A percentile compares a stretch with the other conserved stretches of the same genome.
Conservation (phyloP, 1,140 invertebrate species). For the Lutraria rhynchaena region DNA sequence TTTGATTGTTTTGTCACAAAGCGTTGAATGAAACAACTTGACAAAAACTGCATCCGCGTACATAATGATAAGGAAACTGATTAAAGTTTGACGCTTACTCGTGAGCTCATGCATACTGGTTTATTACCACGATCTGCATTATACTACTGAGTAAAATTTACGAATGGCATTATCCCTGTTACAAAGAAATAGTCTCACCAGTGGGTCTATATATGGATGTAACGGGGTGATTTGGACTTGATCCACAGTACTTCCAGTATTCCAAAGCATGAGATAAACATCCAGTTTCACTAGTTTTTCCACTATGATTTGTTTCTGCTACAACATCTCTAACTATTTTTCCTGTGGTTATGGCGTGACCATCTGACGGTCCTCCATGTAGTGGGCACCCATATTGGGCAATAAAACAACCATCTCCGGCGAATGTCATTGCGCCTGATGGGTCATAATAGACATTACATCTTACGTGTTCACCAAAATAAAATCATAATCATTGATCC, state of each 20-base stretch:
- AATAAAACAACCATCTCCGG: constrained; percentile 58
- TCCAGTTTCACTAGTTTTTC: constrained; percentile 6
- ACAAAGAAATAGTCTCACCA: too few relatives aligned
- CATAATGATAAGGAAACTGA: too few relatives aligned
- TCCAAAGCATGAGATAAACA: constrained; percentile 56
- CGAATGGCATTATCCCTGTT: too few relatives aligned
- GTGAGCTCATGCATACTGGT: too few relatives aligned
- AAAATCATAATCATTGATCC: too few relatives aligned
- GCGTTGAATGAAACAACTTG: too few relatives aligned
- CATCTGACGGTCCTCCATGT: constrained; percentile 25
- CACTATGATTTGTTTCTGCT: constrained; percentile 9
- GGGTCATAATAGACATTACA: too few relatives aligned
- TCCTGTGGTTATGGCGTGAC: constrained; percentile 14
- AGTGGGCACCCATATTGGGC: constrained; percentile 61
- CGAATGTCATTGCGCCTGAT: constrained; percentile 62
- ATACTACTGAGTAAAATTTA: too few relatives aligned
- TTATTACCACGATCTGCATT: too few relatives aligned
- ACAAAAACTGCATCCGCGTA: too few relatives aligned
- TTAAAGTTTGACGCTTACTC: too few relatives aligned
- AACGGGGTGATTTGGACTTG: background rate
- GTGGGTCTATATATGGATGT: background rate
- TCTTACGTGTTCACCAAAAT: background rate
- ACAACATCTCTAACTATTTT: background rate
- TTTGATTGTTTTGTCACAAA: too few relatives aligned
- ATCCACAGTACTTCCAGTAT: constrained; percentile 58